phyloP scores from a whole-genome alignment of 2,888 invertebrate genomes.

The Chloroclysta siterata region DNA sequence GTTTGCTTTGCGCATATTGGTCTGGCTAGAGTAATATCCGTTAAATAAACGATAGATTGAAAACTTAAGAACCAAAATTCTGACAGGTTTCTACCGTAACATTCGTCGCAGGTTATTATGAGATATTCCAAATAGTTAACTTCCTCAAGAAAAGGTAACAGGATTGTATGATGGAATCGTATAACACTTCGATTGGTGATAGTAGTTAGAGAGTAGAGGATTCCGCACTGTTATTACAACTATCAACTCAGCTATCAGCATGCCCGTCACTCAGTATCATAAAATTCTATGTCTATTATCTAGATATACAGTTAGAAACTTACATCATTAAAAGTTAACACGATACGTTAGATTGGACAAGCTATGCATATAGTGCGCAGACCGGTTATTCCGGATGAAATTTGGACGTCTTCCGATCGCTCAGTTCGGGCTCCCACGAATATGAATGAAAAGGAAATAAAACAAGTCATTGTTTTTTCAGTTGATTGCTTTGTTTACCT shows the following conservation, averaged over 20 bases:
- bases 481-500: conserved; percentile 1
- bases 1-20: conserved; percentile 16
- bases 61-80: not conserved
- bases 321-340: conserved; percentile 43
- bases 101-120: not conserved
- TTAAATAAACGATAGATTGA: not conserved
- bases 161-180: conserved; percentile 6
- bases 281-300: conserved; percentile 36
- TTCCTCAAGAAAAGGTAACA: not conserved
- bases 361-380: conserved; percentile 35
- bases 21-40: conserved; percentile 12
- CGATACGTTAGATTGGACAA: conserved; percentile 33
- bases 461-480: conserved; percentile 25
- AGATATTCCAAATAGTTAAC: not conserved
- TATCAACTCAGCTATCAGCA: conserved; percentile 10
- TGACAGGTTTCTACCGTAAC: not conserved
- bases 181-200: conserved; percentile 5
- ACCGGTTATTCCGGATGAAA: conserved; percentile 46
- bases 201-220: conserved; percentile 10
- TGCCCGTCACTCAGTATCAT: conserved; percentile 23
- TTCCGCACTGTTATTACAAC: conserved; percentile 14
- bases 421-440: conserved; percentile 38
- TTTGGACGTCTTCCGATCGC: conserved; percentile 43
- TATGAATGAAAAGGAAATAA: conserved; percentile 42
- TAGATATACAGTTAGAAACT: conserved; percentile 42